Evolutionary conservation across 2,113 vertebrate species (phyloP).

Genomic region (Diphyllodes magnificus): DNA sequence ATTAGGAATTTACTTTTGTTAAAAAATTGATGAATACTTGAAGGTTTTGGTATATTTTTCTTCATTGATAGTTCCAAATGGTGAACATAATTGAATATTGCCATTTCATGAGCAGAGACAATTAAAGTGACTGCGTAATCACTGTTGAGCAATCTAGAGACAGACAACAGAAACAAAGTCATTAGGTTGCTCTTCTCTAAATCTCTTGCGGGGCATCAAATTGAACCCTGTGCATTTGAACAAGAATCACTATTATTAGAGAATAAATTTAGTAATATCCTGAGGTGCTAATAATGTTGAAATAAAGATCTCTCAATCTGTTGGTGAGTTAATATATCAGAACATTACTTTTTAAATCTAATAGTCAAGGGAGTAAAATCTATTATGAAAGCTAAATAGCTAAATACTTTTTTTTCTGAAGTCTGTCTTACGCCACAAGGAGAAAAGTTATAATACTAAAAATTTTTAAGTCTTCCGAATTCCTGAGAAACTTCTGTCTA

Average conservation of each 20-base stretch:
- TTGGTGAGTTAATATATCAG: background rate
- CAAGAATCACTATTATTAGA: background rate
- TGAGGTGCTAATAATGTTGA: background rate
- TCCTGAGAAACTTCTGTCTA: background rate
- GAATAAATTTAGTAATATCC: background rate
- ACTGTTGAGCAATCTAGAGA: background rate
- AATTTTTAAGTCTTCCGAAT: background rate
- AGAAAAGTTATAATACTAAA: background rate
- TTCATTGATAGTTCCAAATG: background rate
- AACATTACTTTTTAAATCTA: background rate
- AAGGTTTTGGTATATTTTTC: background rate
- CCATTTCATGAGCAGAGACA: background rate
- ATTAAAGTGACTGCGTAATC: background rate
- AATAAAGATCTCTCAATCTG: background rate
- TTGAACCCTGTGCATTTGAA: background rate
- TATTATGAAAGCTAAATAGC: background rate
- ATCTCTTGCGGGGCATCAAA: background rate
- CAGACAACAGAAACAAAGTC: background rate
- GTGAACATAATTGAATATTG: background rate
- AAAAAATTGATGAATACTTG: background rate
- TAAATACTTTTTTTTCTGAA: background rate
- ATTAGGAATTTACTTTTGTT: background rate
- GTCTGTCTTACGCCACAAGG: background rate
- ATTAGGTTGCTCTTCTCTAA: background rate
- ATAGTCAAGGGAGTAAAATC: background rate